phyloP scores from a whole-genome alignment of 2,797 vertebrate genomes.

The Apogon hyalosoma region DNA sequence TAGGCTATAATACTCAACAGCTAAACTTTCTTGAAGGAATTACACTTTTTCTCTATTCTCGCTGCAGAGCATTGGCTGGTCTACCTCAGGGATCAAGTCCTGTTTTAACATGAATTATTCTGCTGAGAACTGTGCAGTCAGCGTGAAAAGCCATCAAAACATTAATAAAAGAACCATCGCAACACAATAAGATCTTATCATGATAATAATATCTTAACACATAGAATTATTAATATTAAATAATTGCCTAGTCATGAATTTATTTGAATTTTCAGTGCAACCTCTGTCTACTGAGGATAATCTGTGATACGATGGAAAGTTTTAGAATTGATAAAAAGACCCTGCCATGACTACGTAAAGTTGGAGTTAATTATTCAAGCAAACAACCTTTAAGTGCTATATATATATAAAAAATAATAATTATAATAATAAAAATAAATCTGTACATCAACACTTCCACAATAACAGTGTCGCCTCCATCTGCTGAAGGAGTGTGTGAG shows the following conservation, averaged over 20 bases:
- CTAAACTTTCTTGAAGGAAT: neutral
- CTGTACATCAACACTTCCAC: neutral
- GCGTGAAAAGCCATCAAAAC: constrained; percentile 14
- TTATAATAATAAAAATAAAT: too few species aligned
- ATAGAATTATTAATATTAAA: too few species aligned
- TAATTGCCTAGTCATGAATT: too few species aligned
- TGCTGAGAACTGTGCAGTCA: neutral
- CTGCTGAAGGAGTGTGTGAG: constrained; percentile 3
- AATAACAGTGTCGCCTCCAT: constrained; percentile 18
- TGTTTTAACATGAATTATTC: constrained; percentile 17
- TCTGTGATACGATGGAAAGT: too few species aligned
- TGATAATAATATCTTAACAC: too few species aligned
- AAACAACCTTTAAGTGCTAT: neutral
- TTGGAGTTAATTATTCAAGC: neutral
- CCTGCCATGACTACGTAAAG: too few species aligned
- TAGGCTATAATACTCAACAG: constrained; percentile 1
- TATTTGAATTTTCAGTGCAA: too few species aligned
- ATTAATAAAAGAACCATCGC: neutral
- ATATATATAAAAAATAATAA: too few species aligned
- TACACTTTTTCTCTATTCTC: neutral
- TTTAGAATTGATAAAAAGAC: too few species aligned
- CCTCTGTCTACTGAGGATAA: too few species aligned
- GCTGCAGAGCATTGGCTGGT: constrained; percentile 13
- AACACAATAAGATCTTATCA: neutral
- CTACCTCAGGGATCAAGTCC: constrained; percentile 3